phyloP scores from a whole-genome alignment of 2,113 vertebrate genomes.

The Aldabrachelys gigantea region DNA sequence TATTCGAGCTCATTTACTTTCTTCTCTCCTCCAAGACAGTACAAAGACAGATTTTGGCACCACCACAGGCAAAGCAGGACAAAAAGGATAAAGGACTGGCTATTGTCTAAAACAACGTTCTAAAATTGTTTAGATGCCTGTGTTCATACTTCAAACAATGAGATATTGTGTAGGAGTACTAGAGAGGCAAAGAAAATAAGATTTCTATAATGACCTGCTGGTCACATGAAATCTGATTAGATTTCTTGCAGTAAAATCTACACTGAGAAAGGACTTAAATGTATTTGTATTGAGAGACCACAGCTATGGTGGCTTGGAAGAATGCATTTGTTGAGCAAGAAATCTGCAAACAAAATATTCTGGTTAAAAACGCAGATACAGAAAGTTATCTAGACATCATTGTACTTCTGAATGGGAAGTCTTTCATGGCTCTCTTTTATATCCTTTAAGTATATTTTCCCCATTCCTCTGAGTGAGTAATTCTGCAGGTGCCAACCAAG shows the following conservation, averaged over 20 bases:
- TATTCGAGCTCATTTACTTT: background rate
- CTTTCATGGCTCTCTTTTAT: background rate
- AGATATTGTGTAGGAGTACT: background rate
- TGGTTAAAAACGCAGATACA: background rate
- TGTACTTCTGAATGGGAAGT: background rate
- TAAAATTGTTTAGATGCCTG: background rate
- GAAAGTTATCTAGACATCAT: background rate
- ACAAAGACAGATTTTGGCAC: background rate
- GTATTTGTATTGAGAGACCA: background rate
- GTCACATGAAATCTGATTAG: background rate
- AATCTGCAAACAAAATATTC: background rate
- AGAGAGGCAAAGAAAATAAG: background rate
- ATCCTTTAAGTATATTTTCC: background rate
- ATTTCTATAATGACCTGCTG: background rate
- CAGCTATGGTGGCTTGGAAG: background rate
- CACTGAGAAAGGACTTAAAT: background rate
- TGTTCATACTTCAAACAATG: background rate
- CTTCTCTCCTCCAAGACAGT: background rate
- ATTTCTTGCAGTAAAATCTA: constrained; percentile 16
- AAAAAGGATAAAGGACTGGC: background rate
- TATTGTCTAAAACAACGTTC: background rate
- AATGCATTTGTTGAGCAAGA: background rate
- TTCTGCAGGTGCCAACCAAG: background rate
- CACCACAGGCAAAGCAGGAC: background rate
- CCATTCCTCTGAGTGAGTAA: background rate